phyloP scores from a whole-genome alignment of 2,113 vertebrate genomes.

The Nycticebus coucang region DNA sequence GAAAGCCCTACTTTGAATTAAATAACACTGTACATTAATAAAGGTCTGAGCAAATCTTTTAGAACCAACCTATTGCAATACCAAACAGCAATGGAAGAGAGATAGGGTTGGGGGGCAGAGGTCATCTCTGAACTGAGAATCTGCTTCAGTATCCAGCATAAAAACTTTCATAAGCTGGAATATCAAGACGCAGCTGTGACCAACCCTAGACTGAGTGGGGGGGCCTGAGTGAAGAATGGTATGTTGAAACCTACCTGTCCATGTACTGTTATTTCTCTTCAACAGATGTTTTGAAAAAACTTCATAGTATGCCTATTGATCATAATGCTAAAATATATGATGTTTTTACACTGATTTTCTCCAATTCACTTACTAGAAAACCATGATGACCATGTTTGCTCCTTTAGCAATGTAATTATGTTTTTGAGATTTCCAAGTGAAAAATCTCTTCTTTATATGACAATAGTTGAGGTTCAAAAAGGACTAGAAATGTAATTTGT shows the following conservation, averaged over 20 bases:
- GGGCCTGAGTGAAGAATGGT: background rate
- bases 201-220: rapidly evolving
- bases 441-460: background rate
- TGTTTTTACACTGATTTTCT: background rate
- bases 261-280: background rate
- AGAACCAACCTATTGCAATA: background rate
- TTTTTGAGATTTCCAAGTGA: background rate
- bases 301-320: background rate
- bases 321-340: background rate
- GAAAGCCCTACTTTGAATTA: background rate
- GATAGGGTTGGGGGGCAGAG: rapidly evolving
- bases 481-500: background rate
- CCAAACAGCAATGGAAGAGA: background rate
- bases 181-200: background rate
- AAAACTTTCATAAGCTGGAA: background rate
- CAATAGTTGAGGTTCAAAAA: background rate
- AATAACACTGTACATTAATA: background rate
- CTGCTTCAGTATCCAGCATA: too few relatives aligned
- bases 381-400: background rate
- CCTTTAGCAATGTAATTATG: background rate
- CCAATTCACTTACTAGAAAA: background rate
- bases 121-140: background rate
- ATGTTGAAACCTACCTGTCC: background rate
- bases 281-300: background rate
- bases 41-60: background rate